These are phyloP conservation scores for Acleris laterana DNA, from an alignment of 2,888 invertebrate species.

Conservation along the genomic window DNA sequence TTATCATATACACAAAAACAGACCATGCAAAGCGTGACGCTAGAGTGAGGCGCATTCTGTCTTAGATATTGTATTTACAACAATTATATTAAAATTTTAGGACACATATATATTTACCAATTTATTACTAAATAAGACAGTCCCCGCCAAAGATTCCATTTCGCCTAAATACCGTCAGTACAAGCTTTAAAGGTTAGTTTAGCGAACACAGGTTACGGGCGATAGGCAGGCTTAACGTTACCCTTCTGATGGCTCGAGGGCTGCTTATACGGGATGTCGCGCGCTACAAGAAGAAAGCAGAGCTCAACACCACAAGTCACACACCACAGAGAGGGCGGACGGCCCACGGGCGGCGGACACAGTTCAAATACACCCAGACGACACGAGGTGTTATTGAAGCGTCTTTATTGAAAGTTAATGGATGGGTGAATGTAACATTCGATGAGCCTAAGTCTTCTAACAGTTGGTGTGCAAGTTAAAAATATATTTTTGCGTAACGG, in stretches of 20 bases:
- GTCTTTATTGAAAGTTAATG: slow-evolving; percentile 30
- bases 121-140: slow-evolving; percentile 56
- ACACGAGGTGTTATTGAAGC: slow-evolving; percentile 39
- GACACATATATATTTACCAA: slow-evolving; percentile 39
- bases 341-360: slow-evolving; percentile 9
- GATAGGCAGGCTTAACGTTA: slow-evolving; percentile 70
- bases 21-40: slow-evolving; percentile 40
- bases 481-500: slow-evolving; percentile 22
- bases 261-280: slow-evolving; percentile 73
- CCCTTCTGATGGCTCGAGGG: slow-evolving; percentile 80
- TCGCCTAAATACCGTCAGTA: slow-evolving; percentile 75
- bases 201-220: slow-evolving; percentile 64
- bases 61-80: slow-evolving; percentile 49
- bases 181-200: slow-evolving; percentile 72
- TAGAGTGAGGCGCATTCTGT: slow-evolving; percentile 61
- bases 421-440: slow-evolving; percentile 13
- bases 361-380: slow-evolving; percentile 37
- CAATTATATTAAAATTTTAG: slow-evolving; percentile 43
- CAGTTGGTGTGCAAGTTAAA: slow-evolving; percentile 25
- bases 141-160: slow-evolving; percentile 63
- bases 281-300: slow-evolving; percentile 79
- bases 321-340: slow-evolving; percentile 54
- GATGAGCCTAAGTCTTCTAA: slow-evolving; percentile 16
- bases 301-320: slow-evolving; percentile 75
- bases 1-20: slow-evolving; percentile 41